Evolutionary conservation across 2,113 vertebrate species (phyloP).

Genomic region (Triplophysa rosa): DNA sequence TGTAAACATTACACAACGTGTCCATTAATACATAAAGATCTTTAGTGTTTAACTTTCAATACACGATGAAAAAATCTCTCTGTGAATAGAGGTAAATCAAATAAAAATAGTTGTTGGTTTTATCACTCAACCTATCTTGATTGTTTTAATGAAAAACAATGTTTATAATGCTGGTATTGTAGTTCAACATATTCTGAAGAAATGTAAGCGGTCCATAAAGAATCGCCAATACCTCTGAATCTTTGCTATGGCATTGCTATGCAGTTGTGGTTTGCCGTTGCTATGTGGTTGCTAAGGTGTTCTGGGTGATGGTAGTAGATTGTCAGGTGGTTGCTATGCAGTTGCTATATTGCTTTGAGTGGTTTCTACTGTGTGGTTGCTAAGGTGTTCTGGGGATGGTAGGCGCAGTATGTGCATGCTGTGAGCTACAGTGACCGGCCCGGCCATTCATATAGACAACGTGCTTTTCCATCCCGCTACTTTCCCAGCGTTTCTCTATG

Average conservation of each 20-base stretch:
- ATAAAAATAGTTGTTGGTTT: not conserved
- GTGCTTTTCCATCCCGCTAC: too few relatives aligned
- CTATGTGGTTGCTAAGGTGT: not conserved
- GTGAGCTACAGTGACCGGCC: too few relatives aligned
- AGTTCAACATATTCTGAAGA: too few relatives aligned
- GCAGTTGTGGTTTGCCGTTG: not conserved
- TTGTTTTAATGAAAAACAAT: not conserved
- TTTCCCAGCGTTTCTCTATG: too few relatives aligned
- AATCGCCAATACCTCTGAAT: not conserved
- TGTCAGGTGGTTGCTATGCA: not conserved
- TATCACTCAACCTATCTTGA: slow-evolving; percentile 14
- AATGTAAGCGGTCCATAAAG: not conserved
- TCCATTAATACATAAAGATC: slow-evolving; percentile 51
- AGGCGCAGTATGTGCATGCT: too few relatives aligned
- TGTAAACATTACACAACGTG: slow-evolving; percentile 21
- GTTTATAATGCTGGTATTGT: not conserved
- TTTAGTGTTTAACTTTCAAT: slow-evolving; percentile 35
- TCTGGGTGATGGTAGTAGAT: not conserved
- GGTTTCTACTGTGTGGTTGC: not conserved
- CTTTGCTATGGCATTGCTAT: not conserved
- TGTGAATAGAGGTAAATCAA: slow-evolving; percentile 30
- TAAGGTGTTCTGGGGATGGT: too few relatives aligned
- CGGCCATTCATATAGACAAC: too few relatives aligned
- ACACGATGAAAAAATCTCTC: slow-evolving; percentile 24
- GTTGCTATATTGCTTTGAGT: not conserved